Conservation (phyloP, 1,140 invertebrate genomes). For the Pogonomyrmex californicus region DNA sequence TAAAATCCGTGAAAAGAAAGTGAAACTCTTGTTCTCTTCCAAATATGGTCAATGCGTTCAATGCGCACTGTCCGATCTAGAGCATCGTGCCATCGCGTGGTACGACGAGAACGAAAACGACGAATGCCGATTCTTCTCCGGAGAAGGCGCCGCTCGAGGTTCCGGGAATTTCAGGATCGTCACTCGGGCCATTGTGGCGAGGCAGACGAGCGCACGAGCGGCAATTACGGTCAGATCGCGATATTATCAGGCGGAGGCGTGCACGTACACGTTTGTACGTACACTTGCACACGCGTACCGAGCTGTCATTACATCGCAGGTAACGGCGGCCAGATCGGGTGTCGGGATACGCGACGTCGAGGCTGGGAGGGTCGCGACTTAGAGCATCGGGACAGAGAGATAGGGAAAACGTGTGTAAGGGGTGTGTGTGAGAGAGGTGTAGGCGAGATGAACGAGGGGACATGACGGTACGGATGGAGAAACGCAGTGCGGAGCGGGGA, state of each 20-base stretch:
- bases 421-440: slow-evolving; percentile 25
- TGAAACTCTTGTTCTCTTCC: background rate
- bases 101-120: slow-evolving; percentile 29
- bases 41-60: background rate
- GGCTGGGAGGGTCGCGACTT: slow-evolving; percentile 41
- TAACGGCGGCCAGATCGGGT: slow-evolving; percentile 49
- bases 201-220: slow-evolving; percentile 38
- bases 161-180: slow-evolving; percentile 73
- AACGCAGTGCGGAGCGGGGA: background rate
- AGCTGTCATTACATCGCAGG: slow-evolving; percentile 69
- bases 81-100: slow-evolving; percentile 22
- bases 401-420: slow-evolving; percentile 17
- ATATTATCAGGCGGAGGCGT: slow-evolving; percentile 75
- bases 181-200: slow-evolving; percentile 64
- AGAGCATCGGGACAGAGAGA: slow-evolving; percentile 45
- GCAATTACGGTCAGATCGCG: slow-evolving; percentile 69
- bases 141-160: slow-evolving; percentile 75
- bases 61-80: background rate
- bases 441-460: slow-evolving; percentile 30
- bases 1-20: background rate
- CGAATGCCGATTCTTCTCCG: slow-evolving; percentile 71
- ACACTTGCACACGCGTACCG: slow-evolving; percentile 55
- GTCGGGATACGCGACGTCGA: slow-evolving; percentile 32
- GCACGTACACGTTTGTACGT: slow-evolving; percentile 57
- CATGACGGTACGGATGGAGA: slow-evolving; percentile 49